Base-by-base conservation (phyloP, 2,888 invertebrate genomes). In the Oligia fasciuncula region DNA sequence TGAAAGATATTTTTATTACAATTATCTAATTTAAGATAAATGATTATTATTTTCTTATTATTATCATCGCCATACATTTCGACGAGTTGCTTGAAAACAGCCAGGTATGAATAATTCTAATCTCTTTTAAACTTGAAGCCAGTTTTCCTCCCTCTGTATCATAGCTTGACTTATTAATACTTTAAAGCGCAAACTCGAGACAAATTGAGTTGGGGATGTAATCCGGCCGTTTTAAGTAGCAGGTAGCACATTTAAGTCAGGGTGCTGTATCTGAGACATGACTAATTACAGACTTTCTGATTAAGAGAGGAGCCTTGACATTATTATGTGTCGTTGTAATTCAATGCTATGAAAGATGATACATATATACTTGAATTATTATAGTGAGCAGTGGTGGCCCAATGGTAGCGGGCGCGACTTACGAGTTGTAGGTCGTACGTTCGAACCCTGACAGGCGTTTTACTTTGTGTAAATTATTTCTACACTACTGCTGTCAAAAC, bases 221-320 rank as follows among this genome's bases (percentile, higher is more conserved):
- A 83, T 86, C 85, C 80, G 72, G 66, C 65, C 17, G 69, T 63
- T 70, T 66, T 67, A 77, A 65, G 67, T 49, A 85, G 68, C 35
- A 85, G 83, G 80, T 84, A 79, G 57, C 85, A 79, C 69, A 84
- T 85, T 79, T 29, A 77, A 79, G 73, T 80, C 79, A 76, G 74
- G 23, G 77, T 79, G 62, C 49, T 80, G 77, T 79, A 76, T 82
- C 77, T 76, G 76, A 46, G 76, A 80, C 86, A 83, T 81, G 85
- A 88, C 77, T 88, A 89, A 88, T 89, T 89, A 88, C 76, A 80
- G 71, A 77, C 46, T 75, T 83, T 80, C 67, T 63, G 67, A 76
- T 80, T 70, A 74, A 6, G 63, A 35, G 60, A 49, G 11, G 35
- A 35, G 65, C 51, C 65, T 71, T 68, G 40, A 76, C 77, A 79